phyloP scores from a whole-genome alignment of 1,140 invertebrate genomes.

The Coenobita brevimanus region DNA sequence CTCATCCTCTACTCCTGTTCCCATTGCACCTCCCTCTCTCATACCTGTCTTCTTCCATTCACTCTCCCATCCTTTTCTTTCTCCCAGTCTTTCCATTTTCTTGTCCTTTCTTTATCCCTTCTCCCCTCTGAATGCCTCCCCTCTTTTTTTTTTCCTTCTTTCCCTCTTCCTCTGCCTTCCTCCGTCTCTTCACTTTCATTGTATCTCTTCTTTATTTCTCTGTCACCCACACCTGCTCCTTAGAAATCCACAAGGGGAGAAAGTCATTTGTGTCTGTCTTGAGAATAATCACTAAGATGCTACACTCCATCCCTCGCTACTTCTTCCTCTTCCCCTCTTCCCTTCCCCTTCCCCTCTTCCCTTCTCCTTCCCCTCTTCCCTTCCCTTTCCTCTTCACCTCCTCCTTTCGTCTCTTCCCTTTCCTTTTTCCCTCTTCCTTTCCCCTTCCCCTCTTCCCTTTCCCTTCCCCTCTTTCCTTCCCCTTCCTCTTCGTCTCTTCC shows the following conservation, averaged over 20 bases:
- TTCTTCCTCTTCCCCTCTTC: too few species aligned
- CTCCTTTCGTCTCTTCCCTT: background rate
- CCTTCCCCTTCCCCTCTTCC: conserved; percentile 10
- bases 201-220: background rate
- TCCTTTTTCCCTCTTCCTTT: background rate
- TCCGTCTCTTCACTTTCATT: background rate
- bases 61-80: too few species aligned
- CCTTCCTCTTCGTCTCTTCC: background rate
- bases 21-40: background rate
- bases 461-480: background rate
- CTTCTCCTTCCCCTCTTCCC: conserved; percentile 14
- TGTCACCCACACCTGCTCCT: background rate
- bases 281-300: too few species aligned
- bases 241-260: too few species aligned
- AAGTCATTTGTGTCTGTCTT: too few species aligned
- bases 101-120: too few species aligned
- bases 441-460: background rate
- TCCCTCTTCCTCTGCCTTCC: background rate
- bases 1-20: background rate
- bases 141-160: background rate
- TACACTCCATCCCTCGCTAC: too few species aligned
- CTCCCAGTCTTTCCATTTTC: too few species aligned
- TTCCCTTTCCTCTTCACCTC: background rate
- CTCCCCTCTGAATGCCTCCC: background rate
- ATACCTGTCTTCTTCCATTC: too few species aligned